Base-by-base conservation (phyloP, 2,797 vertebrate species). In the Megalops cyprinoides region DNA sequence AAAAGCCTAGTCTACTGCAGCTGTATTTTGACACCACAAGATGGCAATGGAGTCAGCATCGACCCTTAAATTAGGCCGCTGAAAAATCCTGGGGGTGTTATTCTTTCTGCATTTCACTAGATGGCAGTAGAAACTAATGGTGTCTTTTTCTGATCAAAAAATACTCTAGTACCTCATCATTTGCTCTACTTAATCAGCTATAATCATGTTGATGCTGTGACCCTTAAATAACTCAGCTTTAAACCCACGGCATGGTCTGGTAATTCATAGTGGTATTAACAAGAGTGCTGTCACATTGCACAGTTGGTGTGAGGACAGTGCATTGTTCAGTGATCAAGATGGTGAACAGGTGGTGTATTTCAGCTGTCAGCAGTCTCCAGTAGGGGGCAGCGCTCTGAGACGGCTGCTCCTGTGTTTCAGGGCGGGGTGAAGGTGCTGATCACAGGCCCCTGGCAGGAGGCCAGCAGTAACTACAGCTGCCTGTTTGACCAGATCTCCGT, bases 401-500 rank as follows among this genome's bases (percentile, higher is more conserved):
- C 10, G 14, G 7, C 62, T 46, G 48, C 25, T 18, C 51, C 9
- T 77, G 49, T 46, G 62, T 69, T 84, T 48, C 88, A 99, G 98
- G 98, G 98, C 85, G 98, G 98, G 79, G 98, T 99, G 82, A 99
- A 99, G 92, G 97, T 99, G 87, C 95, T 99, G 86, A 99, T 99
- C 92, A 99, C 98, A 4, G 98, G 98, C 31, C 97, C 97, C 0
- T 99, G 98, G 98, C 97, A 99, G 83, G 98, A 99, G 92, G 97
- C 96, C 91, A 97, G 95, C 92, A 97, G 95, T 89, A 97, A 96
- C 94, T 99, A 99, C 95, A 99, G 96, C 94, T 99, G 98, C 91
- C 92, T 99, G 90, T 99, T 99, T 88, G 98, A 99, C 93, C 98
- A 99, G 95, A 97, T 98, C 93, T 97, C 98, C 74, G 98, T 99